phyloP scores from a whole-genome alignment of 2,113 vertebrate species.

The Ictalurus punctatus region DNA sequence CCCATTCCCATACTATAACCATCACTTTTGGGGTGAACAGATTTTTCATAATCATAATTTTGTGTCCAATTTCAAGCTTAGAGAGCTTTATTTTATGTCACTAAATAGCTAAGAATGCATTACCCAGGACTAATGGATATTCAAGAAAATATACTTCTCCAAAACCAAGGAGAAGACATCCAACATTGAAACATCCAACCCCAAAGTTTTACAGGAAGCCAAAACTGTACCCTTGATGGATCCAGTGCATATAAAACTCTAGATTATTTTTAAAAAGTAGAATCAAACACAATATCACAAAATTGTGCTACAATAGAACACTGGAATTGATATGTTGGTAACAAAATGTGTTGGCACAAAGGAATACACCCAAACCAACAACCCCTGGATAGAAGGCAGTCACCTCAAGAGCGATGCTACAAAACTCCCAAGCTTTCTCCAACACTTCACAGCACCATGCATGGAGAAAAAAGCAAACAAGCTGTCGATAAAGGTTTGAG shows the following conservation, averaged over 20 bases:
- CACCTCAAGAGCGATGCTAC: constrained; percentile 54
- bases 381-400: constrained; percentile 53
- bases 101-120: neutral
- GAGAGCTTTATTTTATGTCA: constrained; percentile 5
- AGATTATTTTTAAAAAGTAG: constrained; percentile 25
- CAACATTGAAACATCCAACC: constrained; percentile 41
- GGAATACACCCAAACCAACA: constrained; percentile 50
- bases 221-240: constrained; percentile 40
- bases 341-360: constrained; percentile 54
- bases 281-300: constrained; percentile 50
- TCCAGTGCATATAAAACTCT: constrained; percentile 40
- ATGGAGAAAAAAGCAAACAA: constrained; percentile 39
- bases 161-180: constrained; percentile 28
- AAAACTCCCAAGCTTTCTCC: constrained; percentile 50
- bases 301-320: constrained; percentile 52
- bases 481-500: constrained; percentile 20
- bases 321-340: constrained; percentile 53
- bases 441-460: constrained; percentile 50
- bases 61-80: neutral
- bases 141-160: constrained; percentile 17
- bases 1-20: neutral
- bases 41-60: neutral
- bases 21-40: neutral
- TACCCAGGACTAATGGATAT: constrained; percentile 4
- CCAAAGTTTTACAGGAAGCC: constrained; percentile 39